phyloP scores from a whole-genome alignment of 2,888 invertebrate genomes.

The Nesidiocoris tenuis region DNA sequence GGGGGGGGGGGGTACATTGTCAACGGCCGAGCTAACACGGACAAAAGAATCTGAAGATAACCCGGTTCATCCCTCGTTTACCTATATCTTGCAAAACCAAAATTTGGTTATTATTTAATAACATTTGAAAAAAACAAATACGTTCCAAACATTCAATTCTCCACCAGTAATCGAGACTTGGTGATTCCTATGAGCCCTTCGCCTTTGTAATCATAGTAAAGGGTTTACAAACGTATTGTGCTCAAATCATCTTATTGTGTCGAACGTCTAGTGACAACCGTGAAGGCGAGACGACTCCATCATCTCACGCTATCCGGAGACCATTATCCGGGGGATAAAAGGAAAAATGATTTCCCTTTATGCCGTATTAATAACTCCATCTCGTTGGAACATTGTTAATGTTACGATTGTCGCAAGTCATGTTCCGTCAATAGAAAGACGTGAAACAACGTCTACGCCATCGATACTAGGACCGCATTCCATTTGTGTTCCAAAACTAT shows the following conservation, averaged over 20 bases:
- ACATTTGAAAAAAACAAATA: too few species aligned
- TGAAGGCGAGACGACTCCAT: slow-evolving; percentile 24
- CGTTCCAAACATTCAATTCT: too few species aligned
- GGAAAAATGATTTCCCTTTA: slow-evolving; percentile 21
- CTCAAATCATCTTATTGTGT: background rate
- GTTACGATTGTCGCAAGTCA: slow-evolving; percentile 35
- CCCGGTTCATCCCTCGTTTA: background rate
- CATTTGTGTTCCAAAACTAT: too few species aligned
- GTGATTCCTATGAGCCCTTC: too few species aligned
- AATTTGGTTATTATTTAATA: too few species aligned
- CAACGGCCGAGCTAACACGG: background rate
- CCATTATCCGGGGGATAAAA: background rate
- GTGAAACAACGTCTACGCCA: too few species aligned
- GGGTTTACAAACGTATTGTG: background rate
- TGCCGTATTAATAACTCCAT: slow-evolving; percentile 29
- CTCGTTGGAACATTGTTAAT: slow-evolving; percentile 19
- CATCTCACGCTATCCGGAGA: background rate
- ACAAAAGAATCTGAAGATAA: background rate
- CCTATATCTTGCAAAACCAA: too few species aligned
- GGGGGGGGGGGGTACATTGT: background rate
- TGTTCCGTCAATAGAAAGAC: slow-evolving; percentile 3
- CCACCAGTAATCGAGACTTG: too few species aligned
- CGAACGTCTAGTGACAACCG: slow-evolving; percentile 13
- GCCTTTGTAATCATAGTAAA: too few species aligned
- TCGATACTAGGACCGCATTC: too few species aligned